phyloP scores from a whole-genome alignment of 2,797 vertebrate species.

The Melanotaenia trifasciata region DNA sequence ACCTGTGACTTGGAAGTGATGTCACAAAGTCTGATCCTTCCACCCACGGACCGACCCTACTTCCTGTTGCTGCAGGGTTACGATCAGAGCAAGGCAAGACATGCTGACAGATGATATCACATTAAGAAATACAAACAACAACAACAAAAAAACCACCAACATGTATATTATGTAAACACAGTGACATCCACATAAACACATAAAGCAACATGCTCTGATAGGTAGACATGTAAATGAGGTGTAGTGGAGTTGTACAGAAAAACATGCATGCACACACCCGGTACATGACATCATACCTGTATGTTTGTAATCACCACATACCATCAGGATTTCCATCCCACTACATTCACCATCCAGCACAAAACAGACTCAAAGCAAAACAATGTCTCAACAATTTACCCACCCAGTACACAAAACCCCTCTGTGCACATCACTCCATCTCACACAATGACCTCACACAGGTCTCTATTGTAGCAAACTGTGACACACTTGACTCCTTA shows the following conservation, averaged over 20 bases:
- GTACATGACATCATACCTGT: conserved; percentile 84
- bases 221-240: conserved; percentile 36
- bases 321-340: conserved; percentile 82
- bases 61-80: conserved; percentile 93
- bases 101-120: conserved; percentile 74
- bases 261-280: conserved; percentile 58
- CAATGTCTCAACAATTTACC: conserved; percentile 75
- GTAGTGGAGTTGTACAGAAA: conserved; percentile 38
- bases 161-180: conserved; percentile 30
- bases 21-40: conserved; percentile 93
- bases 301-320: conserved; percentile 84
- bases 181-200: conserved; percentile 5
- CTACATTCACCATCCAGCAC: conserved; percentile 73
- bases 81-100: conserved; percentile 91
- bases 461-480: conserved; percentile 82
- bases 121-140: conserved; percentile 41
- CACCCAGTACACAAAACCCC: conserved; percentile 63
- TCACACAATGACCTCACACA: conserved; percentile 85
- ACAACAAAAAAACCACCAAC: conserved; percentile 31
- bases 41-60: conserved; percentile 90
- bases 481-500: conserved; percentile 84
- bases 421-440: conserved; percentile 77
- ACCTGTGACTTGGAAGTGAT: conserved; percentile 90
- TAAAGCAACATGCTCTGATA: conserved; percentile 34
- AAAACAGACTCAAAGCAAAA: conserved; percentile 77